These are phyloP conservation scores for Gambelia wislizenii DNA, from an alignment of 2,797 vertebrate genomes.

Conservation along the genomic window DNA sequence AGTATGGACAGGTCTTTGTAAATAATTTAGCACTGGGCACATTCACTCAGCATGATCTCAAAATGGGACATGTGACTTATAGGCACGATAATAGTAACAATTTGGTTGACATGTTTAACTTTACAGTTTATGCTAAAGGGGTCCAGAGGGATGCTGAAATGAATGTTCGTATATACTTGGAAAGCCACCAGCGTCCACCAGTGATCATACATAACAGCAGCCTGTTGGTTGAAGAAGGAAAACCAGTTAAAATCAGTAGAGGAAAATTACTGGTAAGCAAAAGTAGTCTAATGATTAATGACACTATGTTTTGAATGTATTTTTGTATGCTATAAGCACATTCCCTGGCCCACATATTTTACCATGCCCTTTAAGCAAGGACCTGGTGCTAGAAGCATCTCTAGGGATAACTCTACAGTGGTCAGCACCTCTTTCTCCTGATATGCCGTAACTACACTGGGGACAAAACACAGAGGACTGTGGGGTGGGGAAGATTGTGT, in stretches of 20 bases:
- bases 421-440: background rate
- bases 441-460: background rate
- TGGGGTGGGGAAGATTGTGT: background rate
- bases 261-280: constrained; percentile 84
- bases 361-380: background rate
- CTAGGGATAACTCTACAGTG: background rate
- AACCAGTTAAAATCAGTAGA: constrained; percentile 86
- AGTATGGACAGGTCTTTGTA: constrained; percentile 82
- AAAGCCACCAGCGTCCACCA: constrained; percentile 85
- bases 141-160: constrained; percentile 74
- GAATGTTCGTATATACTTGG: constrained; percentile 83
- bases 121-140: constrained; percentile 83
- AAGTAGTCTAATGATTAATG: fast-evolving
- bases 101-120: constrained; percentile 83
- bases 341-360: too few species aligned
- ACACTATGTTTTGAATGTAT: background rate
- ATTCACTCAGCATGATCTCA: constrained; percentile 87
- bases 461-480: background rate
- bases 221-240: constrained; percentile 90
- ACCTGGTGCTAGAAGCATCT: background rate
- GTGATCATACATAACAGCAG: constrained; percentile 78
- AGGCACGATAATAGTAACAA: constrained; percentile 83
- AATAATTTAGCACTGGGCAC: constrained; percentile 68
- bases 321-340: background rate
- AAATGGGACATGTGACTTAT: constrained; percentile 81